Base-by-base conservation (phyloP, 92 coral and sea anemone species). In the Zoanthus sansibaricus region DNA sequence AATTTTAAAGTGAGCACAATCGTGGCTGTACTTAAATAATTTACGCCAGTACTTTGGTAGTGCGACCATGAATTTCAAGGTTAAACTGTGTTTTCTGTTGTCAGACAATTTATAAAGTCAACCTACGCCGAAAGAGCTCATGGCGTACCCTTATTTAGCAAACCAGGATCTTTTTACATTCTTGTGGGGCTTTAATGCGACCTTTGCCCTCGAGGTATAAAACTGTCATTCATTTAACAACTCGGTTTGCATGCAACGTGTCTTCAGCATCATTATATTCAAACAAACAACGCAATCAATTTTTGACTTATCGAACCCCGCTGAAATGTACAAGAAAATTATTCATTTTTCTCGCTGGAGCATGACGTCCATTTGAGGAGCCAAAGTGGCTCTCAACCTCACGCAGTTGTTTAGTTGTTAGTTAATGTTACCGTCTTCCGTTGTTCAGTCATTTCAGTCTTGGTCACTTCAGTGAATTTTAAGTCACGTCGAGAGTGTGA, bases 301-400 rank as follows among this genome's bases (percentile, higher is more conserved):
- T 25, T 46, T 20, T 5, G 18, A 44, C 21, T 72, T 47, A 55
- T 54, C 82, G 73, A 80, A 59, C 73, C 85, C 85, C 45, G 59
- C 85, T 18, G 75, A 67, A 78, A 78, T 78, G 83, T 37, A 15
- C 13, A 59, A 66, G 75, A 66, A 80, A 80, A 80, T 42, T 66
- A 67, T 80, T 80, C 51, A 66, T 45, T 20, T 79, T 80, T 48
- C 66, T 71, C 85, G 85, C 7, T 80, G 74, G 17, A 64, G 74
- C 85, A 64, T 80, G 85, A 80, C 85, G 70, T 80, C 66, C 62
- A 64, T 21, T 59, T 37, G 25, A 71, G 74, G 61, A 80, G 45
- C 62, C 85, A 9, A 64, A 66, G 62, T 67, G 75, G 85, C 75
- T 64, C 75, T 80, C 75, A 15, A 66, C 18, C 59, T 32, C 55